Evolutionary conservation across 1,140 invertebrate genomes (phyloP).

Genomic region (Propsilocerus akamusi): DNA sequence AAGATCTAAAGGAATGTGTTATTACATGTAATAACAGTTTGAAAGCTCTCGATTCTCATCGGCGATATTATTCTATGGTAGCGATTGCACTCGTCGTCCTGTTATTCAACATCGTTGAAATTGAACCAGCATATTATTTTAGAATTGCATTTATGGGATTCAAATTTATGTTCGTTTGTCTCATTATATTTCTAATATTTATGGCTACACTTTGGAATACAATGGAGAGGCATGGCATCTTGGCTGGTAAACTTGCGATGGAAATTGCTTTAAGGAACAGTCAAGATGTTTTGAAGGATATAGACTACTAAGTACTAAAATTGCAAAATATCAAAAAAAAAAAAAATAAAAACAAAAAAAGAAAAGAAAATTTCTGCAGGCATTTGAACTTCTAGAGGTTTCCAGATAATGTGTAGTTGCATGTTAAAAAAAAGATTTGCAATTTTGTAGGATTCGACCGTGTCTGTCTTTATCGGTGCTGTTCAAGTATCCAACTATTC

Average conservation of each 20-base stretch:
- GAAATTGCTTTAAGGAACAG: constrained; percentile 25
- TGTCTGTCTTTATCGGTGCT: too few relatives aligned
- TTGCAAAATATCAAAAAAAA: too few relatives aligned
- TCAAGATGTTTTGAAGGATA: not conserved
- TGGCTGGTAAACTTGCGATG: constrained; percentile 44
- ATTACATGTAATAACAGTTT: constrained; percentile 37
- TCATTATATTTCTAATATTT: constrained; percentile 47
- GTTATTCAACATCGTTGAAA: constrained; percentile 22
- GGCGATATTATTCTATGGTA: constrained; percentile 16
- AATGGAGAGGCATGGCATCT: constrained; percentile 55
- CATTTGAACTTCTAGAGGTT: too few relatives aligned
- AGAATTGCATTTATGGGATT: constrained; percentile 29
- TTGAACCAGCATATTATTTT: constrained; percentile 22
- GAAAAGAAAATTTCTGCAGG: too few relatives aligned
- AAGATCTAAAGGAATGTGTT: constrained; percentile 37
- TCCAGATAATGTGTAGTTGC: too few relatives aligned
- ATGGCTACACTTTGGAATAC: constrained; percentile 64
- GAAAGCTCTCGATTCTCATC: constrained; percentile 31
- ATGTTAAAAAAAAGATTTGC: too few relatives aligned
- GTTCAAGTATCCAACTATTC: too few relatives aligned
- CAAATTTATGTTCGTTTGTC: constrained; percentile 37
- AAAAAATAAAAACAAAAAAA: too few relatives aligned
- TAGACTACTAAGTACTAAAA: not conserved
- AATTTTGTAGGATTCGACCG: too few relatives aligned
- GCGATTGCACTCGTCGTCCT: constrained; percentile 26